Conservation (phyloP, 1,140 invertebrate genomes). For the Vanessa atalanta region DNA sequence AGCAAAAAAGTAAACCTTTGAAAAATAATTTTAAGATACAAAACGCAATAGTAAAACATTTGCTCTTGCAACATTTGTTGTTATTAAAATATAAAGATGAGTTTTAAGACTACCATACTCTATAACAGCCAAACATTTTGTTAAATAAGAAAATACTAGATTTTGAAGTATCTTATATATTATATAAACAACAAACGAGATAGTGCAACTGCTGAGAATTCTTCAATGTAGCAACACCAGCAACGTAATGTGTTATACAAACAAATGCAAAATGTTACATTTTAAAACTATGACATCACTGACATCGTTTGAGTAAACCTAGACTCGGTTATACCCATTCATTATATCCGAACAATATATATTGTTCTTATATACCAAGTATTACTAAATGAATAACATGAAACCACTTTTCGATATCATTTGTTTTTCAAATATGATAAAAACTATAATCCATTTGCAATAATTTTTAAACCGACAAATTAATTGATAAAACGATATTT, state of each 20-base stretch:
- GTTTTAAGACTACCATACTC: background rate
- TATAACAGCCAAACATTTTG: background rate
- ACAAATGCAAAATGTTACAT: constrained; percentile 29
- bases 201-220: constrained; percentile 31
- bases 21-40: no score
- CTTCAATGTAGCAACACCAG: constrained; percentile 3
- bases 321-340: background rate
- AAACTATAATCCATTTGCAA: no score
- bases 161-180: background rate
- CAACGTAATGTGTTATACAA: constrained; percentile 35
- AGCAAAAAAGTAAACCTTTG: no score
- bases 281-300: constrained; percentile 26
- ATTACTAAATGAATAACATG: no score
- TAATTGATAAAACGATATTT: no score
- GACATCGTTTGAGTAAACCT: background rate
- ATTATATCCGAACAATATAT: background rate
- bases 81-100: no score
- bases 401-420: no score
- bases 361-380: background rate
- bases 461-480: no score
- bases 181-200: constrained; percentile 28
- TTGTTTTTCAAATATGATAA: no score
- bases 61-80: no score
- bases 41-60: no score
- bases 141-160: background rate